Conservation (phyloP, 2,888 invertebrate species). For the Cheiracanthium punctorium region DNA sequence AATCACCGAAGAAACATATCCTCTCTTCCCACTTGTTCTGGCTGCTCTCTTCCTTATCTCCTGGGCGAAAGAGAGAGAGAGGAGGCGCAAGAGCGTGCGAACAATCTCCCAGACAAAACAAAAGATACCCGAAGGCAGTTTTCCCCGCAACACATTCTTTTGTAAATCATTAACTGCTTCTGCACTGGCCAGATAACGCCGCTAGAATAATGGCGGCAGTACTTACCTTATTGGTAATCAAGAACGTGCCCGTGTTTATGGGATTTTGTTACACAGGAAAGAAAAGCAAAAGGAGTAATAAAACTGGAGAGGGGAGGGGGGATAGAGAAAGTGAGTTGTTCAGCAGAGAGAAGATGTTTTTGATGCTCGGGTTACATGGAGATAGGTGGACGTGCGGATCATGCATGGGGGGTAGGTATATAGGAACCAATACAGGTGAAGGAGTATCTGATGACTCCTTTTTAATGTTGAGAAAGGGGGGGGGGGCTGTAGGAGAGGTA, state of each 20-base stretch:
- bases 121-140: conserved; percentile 3
- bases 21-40: conserved; percentile 12
- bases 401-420: background rate
- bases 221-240: conserved; percentile 65
- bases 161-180: conserved; percentile 67
- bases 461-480: background rate
- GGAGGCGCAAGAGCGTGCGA: conserved; percentile 32
- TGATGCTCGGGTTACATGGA: background rate
- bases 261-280: conserved; percentile 17
- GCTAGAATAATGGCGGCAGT: conserved; percentile 45
- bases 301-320: conserved; percentile 11
- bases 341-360: conserved; percentile 9
- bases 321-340: no score
- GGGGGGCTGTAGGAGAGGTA: background rate
- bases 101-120: conserved; percentile 52
- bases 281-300: background rate
- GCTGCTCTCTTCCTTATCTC: conserved; percentile 3
- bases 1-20: conserved; percentile 25
- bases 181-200: conserved; percentile 57
- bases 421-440: background rate
- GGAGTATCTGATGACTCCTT: background rate
- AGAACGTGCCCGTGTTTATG: conserved; percentile 26
- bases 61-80: no score
- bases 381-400: background rate
- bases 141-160: conserved; percentile 50